phyloP scores from a whole-genome alignment of 2,113 vertebrate genomes.

The Esox niger region DNA sequence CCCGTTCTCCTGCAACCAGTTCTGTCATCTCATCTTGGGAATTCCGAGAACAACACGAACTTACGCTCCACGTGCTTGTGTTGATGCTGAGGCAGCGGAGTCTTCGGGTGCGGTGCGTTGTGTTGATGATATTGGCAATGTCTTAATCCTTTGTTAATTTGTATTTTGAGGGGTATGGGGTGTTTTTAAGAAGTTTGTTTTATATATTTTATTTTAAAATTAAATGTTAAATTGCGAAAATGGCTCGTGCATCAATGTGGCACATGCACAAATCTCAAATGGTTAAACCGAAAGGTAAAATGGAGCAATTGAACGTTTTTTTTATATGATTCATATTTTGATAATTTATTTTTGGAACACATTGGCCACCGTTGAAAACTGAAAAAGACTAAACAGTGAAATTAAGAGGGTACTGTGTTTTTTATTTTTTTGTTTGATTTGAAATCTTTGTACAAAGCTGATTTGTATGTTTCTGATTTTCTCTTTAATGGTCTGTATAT shows the following conservation, averaged over 20 bases:
- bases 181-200: conserved; percentile 41
- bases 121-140: conserved; percentile 46
- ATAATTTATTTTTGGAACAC: conserved; percentile 74
- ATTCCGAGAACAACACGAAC: neutral
- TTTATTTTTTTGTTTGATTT: conserved; percentile 40
- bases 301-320: conserved; percentile 52
- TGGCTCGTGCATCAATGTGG: conserved; percentile 39
- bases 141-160: conserved; percentile 56
- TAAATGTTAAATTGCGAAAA: conserved; percentile 46
- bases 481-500: no score
- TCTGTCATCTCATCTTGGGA: conserved; percentile 3
- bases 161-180: conserved; percentile 46
- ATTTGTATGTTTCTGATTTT: conserved; percentile 41
- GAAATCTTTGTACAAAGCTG: conserved; percentile 55
- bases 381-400: conserved; percentile 34
- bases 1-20: neutral
- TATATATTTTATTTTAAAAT: conserved; percentile 55
- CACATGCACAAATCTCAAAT: conserved; percentile 54
- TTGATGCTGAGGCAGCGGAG: neutral
- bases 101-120: conserved; percentile 42
- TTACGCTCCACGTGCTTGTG: neutral
- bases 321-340: conserved; percentile 70
- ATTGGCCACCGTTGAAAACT: conserved; percentile 62
- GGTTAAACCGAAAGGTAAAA: conserved; percentile 54
- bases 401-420: conserved; percentile 60